phyloP scores from a whole-genome alignment of 1,140 invertebrate genomes.

The Euura lappo region DNA sequence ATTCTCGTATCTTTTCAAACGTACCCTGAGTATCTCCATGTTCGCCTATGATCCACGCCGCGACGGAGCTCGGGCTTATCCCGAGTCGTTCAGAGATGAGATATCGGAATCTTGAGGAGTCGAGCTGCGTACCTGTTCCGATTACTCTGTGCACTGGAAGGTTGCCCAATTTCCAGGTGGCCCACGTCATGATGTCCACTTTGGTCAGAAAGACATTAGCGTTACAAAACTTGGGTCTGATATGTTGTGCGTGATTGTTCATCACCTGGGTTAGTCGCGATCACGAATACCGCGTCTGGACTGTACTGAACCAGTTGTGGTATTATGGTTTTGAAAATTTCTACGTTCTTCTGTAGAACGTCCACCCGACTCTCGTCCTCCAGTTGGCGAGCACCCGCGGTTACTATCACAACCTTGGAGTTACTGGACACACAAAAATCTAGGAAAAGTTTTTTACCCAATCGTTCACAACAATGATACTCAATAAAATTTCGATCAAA shows the following conservation, averaged over 20 bases:
- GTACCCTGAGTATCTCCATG: slow-evolving; percentile 69
- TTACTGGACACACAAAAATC: slow-evolving; percentile 65
- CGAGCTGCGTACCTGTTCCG: slow-evolving; percentile 69
- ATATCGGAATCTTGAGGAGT: slow-evolving; percentile 68
- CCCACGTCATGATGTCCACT: slow-evolving; percentile 72
- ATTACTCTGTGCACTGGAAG: slow-evolving; percentile 67
- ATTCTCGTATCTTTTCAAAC: slow-evolving; percentile 13
- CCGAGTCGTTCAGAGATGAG: slow-evolving; percentile 65
- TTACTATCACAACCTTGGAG: slow-evolving; percentile 67
- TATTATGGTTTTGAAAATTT: slow-evolving; percentile 68
- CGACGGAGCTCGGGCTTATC: slow-evolving; percentile 62
- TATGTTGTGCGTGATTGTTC: not conserved
- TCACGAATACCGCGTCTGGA: slow-evolving; percentile 65
- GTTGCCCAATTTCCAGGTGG: slow-evolving; percentile 72
- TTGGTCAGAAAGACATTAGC: slow-evolving; percentile 14
- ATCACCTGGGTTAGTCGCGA: slow-evolving; percentile 69
- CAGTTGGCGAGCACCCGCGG: slow-evolving; percentile 64
- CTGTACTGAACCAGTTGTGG: slow-evolving; percentile 64
- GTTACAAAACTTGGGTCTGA: not conserved
- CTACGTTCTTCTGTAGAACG: slow-evolving; percentile 65
- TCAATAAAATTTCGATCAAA: not conserved
- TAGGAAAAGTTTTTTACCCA: slow-evolving; percentile 28
- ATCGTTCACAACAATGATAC: not conserved
- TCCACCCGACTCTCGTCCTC: slow-evolving; percentile 65
- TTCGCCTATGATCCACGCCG: slow-evolving; percentile 70